A percentile compares a stretch with the other conserved stretches of the same genome.
Conservation (phyloP, 2,888 invertebrate species). For the Caenorhabditis afra region DNA sequence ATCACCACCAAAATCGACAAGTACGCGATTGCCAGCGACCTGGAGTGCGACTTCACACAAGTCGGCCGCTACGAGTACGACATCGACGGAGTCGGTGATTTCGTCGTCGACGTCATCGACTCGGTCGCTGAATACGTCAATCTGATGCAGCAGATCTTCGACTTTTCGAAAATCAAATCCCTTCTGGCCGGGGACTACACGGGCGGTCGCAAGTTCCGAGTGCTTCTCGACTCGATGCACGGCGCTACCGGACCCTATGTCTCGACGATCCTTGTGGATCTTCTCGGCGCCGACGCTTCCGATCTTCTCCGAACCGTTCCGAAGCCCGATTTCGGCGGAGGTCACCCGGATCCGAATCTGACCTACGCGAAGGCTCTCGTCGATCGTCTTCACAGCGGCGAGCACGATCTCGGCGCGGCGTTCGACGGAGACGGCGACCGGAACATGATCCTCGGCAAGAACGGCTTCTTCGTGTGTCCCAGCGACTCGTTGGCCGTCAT, state of each 20-base stretch:
- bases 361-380: slow-evolving; percentile 91
- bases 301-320: slow-evolving; percentile 87
- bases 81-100: slow-evolving; percentile 85
- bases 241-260: slow-evolving; percentile 99
- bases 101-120: slow-evolving; percentile 92
- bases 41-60: slow-evolving; percentile 87
- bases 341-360: slow-evolving; percentile 96
- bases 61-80: slow-evolving; percentile 81
- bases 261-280: slow-evolving; percentile 89
- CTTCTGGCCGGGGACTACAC: slow-evolving; percentile 55
- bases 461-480: slow-evolving; percentile 97
- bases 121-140: slow-evolving; percentile 90
- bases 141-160: slow-evolving; percentile 96
- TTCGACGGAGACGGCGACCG: slow-evolving; percentile 99
- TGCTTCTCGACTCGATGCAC: slow-evolving; percentile 94
- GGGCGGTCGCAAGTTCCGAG: slow-evolving; percentile 85
- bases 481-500: slow-evolving; percentile 96
- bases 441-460: slow-evolving; percentile 96
- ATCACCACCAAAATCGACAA: slow-evolving; percentile 87
- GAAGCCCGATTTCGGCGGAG: slow-evolving; percentile 94
- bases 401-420: slow-evolving; percentile 91
- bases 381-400: slow-evolving; percentile 84
- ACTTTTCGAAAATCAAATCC: slow-evolving; percentile 85
- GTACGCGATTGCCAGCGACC: slow-evolving; percentile 88
- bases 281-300: slow-evolving; percentile 87